Conservation (phyloP, 2,113 vertebrate species). For the Pterophyllum scalare region DNA sequence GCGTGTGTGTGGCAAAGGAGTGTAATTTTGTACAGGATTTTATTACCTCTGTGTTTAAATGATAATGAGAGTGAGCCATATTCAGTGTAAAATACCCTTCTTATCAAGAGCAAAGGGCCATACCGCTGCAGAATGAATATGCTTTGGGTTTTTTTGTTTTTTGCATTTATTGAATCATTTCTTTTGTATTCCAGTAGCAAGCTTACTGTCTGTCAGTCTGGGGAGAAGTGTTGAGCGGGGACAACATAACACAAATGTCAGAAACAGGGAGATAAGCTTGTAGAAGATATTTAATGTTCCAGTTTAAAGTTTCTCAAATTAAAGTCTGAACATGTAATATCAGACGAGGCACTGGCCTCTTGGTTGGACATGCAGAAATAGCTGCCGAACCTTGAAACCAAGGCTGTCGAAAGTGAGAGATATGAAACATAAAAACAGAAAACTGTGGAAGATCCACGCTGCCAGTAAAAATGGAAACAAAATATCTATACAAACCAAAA, state of each 20-base stretch:
- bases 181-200: constrained; percentile 70
- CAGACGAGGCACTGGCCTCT: background rate
- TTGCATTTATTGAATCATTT: constrained; percentile 20
- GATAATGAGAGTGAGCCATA: constrained; percentile 68
- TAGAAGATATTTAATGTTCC: background rate
- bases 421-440: background rate
- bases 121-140: constrained; percentile 44
- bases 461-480: background rate
- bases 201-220: constrained; percentile 49
- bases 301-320: background rate
- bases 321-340: background rate
- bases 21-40: constrained; percentile 64
- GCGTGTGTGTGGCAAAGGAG: constrained; percentile 11
- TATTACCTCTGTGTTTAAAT: constrained; percentile 73
- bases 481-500: background rate
- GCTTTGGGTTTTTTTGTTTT: background rate
- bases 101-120: constrained; percentile 61
- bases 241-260: constrained; percentile 2
- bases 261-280: background rate
- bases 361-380: background rate
- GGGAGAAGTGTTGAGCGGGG: constrained; percentile 8
- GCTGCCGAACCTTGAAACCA: no score
- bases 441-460: background rate
- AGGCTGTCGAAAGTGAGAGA: background rate
- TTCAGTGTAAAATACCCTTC: constrained; percentile 57